phyloP scores from a whole-genome alignment of 1,140 invertebrate genomes.

The Samia ricini region DNA sequence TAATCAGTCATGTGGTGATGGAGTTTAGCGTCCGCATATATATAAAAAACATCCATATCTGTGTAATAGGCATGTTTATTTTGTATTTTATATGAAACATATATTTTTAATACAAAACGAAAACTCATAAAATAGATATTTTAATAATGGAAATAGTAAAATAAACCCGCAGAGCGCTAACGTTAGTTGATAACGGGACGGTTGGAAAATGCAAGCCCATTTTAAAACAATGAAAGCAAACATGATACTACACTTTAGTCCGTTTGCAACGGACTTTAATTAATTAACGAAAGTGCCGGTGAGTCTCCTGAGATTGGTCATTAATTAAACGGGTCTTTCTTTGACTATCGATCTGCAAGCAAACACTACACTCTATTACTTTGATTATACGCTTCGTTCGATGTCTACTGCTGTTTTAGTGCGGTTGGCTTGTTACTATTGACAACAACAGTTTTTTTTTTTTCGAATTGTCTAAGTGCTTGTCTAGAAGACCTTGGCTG shows the following conservation, averaged over 20 bases:
- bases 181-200: background rate
- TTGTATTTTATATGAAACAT: no score
- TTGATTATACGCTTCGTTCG: constrained; percentile 53
- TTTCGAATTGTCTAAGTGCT: background rate
- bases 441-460: background rate
- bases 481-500: background rate
- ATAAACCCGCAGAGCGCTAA: background rate
- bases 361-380: constrained; percentile 69
- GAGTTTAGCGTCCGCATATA: no score
- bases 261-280: constrained; percentile 55
- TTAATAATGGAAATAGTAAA: no score
- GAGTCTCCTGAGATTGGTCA: constrained; percentile 66
- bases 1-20: no score
- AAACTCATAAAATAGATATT: no score
- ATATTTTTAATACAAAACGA: no score
- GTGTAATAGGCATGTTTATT: no score
- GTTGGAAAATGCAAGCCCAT: constrained; percentile 12
- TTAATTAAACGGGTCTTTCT: constrained; percentile 66
- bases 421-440: constrained; percentile 35
- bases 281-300: constrained; percentile 72
- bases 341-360: constrained; percentile 59
- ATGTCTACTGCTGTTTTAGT: constrained; percentile 23
- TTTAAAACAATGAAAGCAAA: constrained; percentile 50
- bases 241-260: constrained; percentile 49
- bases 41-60: no score